Base-by-base conservation (phyloP, 2,113 vertebrate genomes). In the Xenopus laevis region DNA sequence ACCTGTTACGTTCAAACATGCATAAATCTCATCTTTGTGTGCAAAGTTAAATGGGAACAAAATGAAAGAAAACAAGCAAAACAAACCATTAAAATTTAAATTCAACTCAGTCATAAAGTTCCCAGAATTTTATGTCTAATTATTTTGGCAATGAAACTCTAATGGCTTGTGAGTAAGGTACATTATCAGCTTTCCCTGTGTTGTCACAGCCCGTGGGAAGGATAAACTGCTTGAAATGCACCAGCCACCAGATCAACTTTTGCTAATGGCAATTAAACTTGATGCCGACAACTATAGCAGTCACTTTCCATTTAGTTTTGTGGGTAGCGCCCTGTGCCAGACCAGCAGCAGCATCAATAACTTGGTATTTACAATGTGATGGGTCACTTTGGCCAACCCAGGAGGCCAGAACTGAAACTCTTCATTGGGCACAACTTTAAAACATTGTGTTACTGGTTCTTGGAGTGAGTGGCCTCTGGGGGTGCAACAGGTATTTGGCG, bases 281-380 rank as follows among this genome's bases (percentile, higher is more conserved):
- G 59, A 77, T 63, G 66, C 67, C 57, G 17, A 76, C 74, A 69
- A 57, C 59, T 62, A 47, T 15, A 57, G 74, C 60, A 76, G 74
- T 67, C 66, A 70, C 66, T 70, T 77, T 68, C 50, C 55, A 77
- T 77, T 62, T 76, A 47, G 46, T 76, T 76, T 63, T 64, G 69
- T 69, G 53, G 40, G 74, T 57, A 63, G 74, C 18, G 52, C 69
- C 67, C 47, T 18, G 33, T 64, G 66, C 20, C 58, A 59, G 44
- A 44, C 74, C 30, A 12, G 27, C 18, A 44, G n/a, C 8, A 76
- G 47, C 47, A 64, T 69, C 62, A 69, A 76, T 70, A 63, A 57
- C 10, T 55, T 45, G 55, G 17, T 46, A 67, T 74, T 74, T 74
- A 74, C 65, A 33, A 58, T 27, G 53, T 47, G 53, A 65, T 33